Conservation (phyloP, 2,888 invertebrate species). For the Panorpa germanica region DNA sequence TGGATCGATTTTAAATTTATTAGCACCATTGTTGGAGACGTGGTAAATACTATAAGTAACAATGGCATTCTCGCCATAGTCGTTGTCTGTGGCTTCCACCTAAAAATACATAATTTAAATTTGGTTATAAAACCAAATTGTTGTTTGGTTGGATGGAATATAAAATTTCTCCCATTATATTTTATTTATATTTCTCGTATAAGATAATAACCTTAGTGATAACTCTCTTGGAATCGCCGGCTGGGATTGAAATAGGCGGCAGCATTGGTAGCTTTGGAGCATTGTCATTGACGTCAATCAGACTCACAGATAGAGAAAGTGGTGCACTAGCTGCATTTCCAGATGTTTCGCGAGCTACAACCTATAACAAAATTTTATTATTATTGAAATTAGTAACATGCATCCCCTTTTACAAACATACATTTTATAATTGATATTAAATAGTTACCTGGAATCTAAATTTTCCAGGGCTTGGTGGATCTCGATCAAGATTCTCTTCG, state of each 20-base stretch:
- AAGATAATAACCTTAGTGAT: conserved; percentile 44
- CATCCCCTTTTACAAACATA: not conserved
- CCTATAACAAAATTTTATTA: conserved; percentile 25
- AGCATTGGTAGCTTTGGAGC: conserved; percentile 64
- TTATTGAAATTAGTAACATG: not conserved
- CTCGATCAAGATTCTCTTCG: conserved; percentile 68
- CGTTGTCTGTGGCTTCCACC: conserved; percentile 69
- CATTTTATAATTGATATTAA: conserved; percentile 2
- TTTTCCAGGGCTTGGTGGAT: conserved; percentile 67
- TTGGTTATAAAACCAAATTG: conserved; percentile 5
- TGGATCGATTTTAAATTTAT: conserved; percentile 69
- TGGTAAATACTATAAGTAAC: conserved; percentile 74
- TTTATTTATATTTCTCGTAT: not conserved
- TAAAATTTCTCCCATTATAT: conserved; percentile 3
- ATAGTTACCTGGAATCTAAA: conserved; percentile 58
- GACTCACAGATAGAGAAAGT: conserved; percentile 51
- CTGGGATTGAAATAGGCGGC: conserved; percentile 63
- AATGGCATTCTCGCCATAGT: conserved; percentile 67
- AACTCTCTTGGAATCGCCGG: conserved; percentile 47
- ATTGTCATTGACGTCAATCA: conserved; percentile 76
- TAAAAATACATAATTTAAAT: conserved; percentile 17
- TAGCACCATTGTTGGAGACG: conserved; percentile 76
- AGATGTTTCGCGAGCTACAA: conserved; percentile 65
- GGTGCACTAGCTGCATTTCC: conserved; percentile 70
- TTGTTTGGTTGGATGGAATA: conserved; percentile 4